phyloP scores from a whole-genome alignment of 2,797 vertebrate genomes.

The Chrosomus eos region DNA sequence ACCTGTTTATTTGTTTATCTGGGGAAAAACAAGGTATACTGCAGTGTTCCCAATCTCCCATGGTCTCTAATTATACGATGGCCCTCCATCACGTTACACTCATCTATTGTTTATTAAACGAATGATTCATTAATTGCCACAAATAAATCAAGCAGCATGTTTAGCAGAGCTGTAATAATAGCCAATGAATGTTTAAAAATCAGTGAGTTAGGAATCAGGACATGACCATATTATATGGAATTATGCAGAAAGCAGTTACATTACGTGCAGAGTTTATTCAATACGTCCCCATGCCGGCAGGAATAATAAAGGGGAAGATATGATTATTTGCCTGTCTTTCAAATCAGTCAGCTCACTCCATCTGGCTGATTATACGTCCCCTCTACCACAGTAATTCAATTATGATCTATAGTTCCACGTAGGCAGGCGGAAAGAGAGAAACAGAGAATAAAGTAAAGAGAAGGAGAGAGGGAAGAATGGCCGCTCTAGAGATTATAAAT shows the following conservation, averaged over 20 bases:
- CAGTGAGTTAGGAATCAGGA: conserved; percentile 43
- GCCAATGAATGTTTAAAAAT: conserved; percentile 36
- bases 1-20: conserved; percentile 25
- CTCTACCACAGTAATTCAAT: conserved; percentile 35
- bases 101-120: conserved; percentile 54
- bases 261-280: conserved; percentile 38
- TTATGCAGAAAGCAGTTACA: conserved; percentile 42
- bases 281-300: conserved; percentile 23
- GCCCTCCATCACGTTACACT: conserved; percentile 46
- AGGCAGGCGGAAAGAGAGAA: conserved; percentile 26
- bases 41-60: neutral
- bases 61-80: conserved; percentile 7
- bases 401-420: conserved; percentile 35
- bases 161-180: conserved; percentile 49
- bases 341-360: conserved; percentile 33
- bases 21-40: neutral
- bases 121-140: conserved; percentile 47
- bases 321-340: conserved; percentile 33
- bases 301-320: conserved; percentile 31
- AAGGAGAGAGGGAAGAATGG: conserved; percentile 19
- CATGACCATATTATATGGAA: conserved; percentile 43
- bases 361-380: conserved; percentile 36
- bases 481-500: conserved; percentile 37
- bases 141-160: conserved; percentile 49
- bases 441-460: conserved; percentile 6